Evolutionary conservation across 2,888 invertebrate species (phyloP).

Genomic region (Lepidocyrtinus sp.): DNA sequence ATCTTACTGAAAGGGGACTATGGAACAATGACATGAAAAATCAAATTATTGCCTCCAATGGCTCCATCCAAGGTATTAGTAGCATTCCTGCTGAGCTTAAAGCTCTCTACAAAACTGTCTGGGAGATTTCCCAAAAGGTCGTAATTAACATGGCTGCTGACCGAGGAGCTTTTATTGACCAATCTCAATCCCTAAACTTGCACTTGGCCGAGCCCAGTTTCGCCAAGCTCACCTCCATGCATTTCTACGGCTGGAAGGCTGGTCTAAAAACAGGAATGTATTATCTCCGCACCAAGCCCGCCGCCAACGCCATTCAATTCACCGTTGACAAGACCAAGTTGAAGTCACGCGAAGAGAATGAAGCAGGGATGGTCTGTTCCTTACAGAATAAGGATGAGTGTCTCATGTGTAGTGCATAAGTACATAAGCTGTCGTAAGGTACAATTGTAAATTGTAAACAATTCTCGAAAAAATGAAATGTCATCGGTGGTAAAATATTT

Average conservation of each 20-base stretch:
- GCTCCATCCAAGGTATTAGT: slow-evolving; percentile 92
- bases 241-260: slow-evolving; percentile 97
- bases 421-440: no score
- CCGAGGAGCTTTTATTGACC: slow-evolving; percentile 98
- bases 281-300: slow-evolving; percentile 96
- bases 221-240: slow-evolving; percentile 96
- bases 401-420: slow-evolving; percentile 87
- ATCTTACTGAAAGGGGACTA: slow-evolving; percentile 89
- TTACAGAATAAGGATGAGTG: slow-evolving; percentile 90
- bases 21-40: slow-evolving; percentile 99
- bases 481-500: no score
- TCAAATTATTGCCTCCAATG: slow-evolving; percentile 89
- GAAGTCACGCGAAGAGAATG: slow-evolving; percentile 73
- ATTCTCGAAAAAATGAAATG: no score
- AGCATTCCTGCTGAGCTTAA: slow-evolving; percentile 88
- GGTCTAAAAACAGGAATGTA: slow-evolving; percentile 99
- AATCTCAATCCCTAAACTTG: slow-evolving; percentile 97
- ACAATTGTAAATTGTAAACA: no score
- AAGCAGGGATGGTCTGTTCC: slow-evolving; percentile 88
- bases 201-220: slow-evolving; percentile 96
- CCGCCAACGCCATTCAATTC: slow-evolving; percentile 96
- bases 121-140: slow-evolving; percentile 96
- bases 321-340: slow-evolving; percentile 92
- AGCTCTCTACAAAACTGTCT: slow-evolving; percentile 94
- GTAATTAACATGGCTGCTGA: slow-evolving; percentile 98